phyloP scores from a whole-genome alignment of 1,140 invertebrate species.

The Drosophila asahinai region DNA sequence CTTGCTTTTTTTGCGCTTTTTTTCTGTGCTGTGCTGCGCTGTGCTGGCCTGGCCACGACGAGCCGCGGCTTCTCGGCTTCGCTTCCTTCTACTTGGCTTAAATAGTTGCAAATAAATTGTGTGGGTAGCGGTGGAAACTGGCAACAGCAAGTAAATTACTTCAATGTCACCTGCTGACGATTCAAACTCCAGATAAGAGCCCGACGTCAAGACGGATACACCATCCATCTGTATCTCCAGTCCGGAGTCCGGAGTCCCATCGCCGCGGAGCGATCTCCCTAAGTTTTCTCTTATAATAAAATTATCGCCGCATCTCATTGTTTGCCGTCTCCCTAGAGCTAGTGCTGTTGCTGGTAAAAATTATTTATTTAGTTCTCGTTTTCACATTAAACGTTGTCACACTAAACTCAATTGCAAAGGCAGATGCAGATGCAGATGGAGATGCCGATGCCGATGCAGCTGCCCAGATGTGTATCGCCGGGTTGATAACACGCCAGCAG shows the following conservation, averaged over 20 bases:
- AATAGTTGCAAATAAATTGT: slow-evolving; percentile 83
- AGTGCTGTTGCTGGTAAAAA: slow-evolving; percentile 48
- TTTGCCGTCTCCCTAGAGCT: slow-evolving; percentile 39
- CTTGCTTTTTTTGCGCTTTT: slow-evolving; percentile 3
- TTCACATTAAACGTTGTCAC: slow-evolving; percentile 82
- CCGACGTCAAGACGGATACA: slow-evolving; percentile 67
- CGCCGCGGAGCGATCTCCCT: slow-evolving; percentile 16
- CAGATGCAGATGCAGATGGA: slow-evolving; percentile 51
- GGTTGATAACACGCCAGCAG: slow-evolving; percentile 35
- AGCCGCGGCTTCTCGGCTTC: slow-evolving; percentile 17
- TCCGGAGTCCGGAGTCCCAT: neutral
- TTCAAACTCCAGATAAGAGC: slow-evolving; percentile 76
- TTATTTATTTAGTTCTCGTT: slow-evolving; percentile 83
- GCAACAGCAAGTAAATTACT: slow-evolving; percentile 82
- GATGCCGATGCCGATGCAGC: slow-evolving; percentile 15
- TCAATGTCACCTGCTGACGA: slow-evolving; percentile 82
- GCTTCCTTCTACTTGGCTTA: slow-evolving; percentile 62
- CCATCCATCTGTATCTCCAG: slow-evolving; percentile 32
- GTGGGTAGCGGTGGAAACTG: slow-evolving; percentile 74
- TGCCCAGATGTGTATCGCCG: slow-evolving; percentile 60
- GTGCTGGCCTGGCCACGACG: slow-evolving; percentile 15
- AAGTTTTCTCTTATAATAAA: slow-evolving; percentile 82
- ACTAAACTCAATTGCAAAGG: slow-evolving; percentile 77
- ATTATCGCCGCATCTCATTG: slow-evolving; percentile 81
- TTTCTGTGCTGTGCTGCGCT: neutral